Evolutionary conservation across 2,797 vertebrate species (phyloP), one percentile per base, ranked within the genome.

Genomic region (Myiotriccus ornatus): DNA sequence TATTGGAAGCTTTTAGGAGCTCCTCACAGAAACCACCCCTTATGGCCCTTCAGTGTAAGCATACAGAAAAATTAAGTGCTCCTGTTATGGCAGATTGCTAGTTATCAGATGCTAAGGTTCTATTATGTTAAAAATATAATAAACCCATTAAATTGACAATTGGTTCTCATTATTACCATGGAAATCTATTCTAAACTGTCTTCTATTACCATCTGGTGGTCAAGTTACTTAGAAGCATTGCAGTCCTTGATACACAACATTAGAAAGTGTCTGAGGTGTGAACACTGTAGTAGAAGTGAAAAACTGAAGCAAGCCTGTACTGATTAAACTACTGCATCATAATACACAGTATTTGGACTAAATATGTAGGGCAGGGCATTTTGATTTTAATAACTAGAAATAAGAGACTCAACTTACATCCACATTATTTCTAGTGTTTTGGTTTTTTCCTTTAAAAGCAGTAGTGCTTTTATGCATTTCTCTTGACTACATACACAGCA

Each of bases 121-220:
- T 53, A 35, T 18, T n/a, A 53, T 2, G 10, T 16, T 65, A 71
- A 52, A 78, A 37, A 81, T 32, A 57, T 21, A 74, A 28, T 35
- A 79, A 84, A 35, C 0, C 10, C 27, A 56, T 49, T 83, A 70
- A 68, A 28, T 21, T 56, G 18, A 28, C 30, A 49, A 12, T 2
- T 65, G 17, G 39, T 69, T 63, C 60, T 22, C 12, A 52, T 64
- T 65, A 75, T 27, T 81, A 82, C 49, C 8, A 30, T 5, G 21
- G 68, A 79, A 84, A 86, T 4, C 2, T 68, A 53, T 71, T 75
- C 62, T 65, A 10, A 94, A 71, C 44, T 81, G 73, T 67, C 50
- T 89, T 89, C 69, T 94, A 12, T 96, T 95, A 94, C 93, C 94
- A 91, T 93, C 87, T 95, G 87, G 82, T 96, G 94, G 93, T 84